phyloP scores from a whole-genome alignment of 2,113 vertebrate genomes.

The Mesocricetus auratus region DNA sequence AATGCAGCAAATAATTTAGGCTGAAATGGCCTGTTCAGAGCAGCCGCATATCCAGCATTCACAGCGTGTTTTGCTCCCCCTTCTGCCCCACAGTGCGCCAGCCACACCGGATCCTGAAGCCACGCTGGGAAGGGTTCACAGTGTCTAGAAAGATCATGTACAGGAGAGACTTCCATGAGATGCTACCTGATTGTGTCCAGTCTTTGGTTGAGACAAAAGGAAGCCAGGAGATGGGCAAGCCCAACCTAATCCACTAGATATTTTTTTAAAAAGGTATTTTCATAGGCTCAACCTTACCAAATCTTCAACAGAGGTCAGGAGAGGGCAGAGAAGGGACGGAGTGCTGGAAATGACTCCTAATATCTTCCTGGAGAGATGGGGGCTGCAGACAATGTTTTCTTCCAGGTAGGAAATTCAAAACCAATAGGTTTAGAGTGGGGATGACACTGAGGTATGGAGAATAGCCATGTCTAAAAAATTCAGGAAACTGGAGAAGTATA shows the following conservation, averaged over 20 bases:
- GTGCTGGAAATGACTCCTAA: background rate
- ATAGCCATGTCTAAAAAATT: background rate
- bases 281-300: constrained; percentile 26
- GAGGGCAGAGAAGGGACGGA: background rate
- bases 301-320: background rate
- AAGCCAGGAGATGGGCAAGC: background rate
- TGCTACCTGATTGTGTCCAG: background rate
- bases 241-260: background rate
- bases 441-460: background rate
- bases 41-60: background rate
- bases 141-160: background rate
- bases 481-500: background rate
- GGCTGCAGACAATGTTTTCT: background rate
- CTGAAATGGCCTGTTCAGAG: background rate
- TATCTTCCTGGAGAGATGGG: background rate
- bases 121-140: constrained; percentile 19
- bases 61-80: background rate
- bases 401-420: background rate
- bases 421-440: background rate
- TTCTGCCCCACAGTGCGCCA: background rate
- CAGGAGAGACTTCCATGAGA: background rate
- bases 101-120: background rate
- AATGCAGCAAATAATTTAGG: background rate
- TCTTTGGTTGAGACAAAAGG: constrained; percentile 8
- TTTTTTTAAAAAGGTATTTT: constrained; percentile 20